Evolutionary conservation across 2,113 vertebrate species (phyloP).

Genomic region (Trematomus loennbergii): DNA sequence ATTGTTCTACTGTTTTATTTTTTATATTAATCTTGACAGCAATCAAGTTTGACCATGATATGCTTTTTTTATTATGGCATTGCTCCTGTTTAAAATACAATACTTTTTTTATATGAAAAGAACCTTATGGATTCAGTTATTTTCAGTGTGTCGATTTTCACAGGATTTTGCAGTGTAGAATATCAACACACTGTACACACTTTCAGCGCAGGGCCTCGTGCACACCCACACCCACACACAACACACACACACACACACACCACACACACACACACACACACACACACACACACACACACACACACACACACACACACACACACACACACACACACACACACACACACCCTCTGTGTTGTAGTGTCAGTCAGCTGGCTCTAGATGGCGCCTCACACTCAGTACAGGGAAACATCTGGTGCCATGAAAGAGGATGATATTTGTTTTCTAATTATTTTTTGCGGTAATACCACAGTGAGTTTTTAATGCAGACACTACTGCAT

Average conservation of each 20-base stretch:
- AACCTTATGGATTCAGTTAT: background rate
- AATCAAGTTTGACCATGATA: background rate
- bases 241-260: background rate
- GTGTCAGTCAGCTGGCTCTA: conserved; percentile 11
- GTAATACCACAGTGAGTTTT: no score
- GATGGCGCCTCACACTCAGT: conserved; percentile 55
- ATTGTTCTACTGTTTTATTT: no score
- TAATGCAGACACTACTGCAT: no score
- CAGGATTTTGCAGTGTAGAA: background rate
- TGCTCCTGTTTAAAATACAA: no score
- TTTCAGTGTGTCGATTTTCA: background rate
- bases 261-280: no score
- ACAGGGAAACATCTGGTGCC: background rate
- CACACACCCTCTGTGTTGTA: background rate
- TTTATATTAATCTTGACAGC: background rate
- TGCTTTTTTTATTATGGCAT: background rate
- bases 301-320: background rate
- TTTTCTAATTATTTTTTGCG: no score
- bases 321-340: no score
- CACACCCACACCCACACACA: background rate
- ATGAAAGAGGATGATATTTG: background rate
- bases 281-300: no score
- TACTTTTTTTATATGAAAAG: no score
- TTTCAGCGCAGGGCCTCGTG: background rate
- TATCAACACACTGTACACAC: background rate